Conservation (phyloP, 1,140 invertebrate species). For the Aethina tumida region DNA sequence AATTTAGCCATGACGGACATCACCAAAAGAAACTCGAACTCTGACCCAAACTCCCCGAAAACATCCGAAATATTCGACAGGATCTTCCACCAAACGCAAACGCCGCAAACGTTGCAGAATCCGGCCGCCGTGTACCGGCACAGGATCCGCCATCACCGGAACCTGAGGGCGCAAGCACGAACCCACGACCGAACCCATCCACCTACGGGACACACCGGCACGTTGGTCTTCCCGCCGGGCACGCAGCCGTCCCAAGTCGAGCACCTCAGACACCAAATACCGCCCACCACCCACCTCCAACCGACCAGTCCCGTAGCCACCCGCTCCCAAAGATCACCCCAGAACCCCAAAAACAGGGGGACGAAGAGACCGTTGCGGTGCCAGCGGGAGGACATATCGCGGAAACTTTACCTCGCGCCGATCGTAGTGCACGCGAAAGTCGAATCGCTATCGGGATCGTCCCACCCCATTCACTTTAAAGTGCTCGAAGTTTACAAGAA, state of each 20-base stretch:
- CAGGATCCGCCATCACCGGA: slow-evolving; percentile 12
- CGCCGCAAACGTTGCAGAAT: not conserved
- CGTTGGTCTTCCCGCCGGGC: slow-evolving; percentile 11
- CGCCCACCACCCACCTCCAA: not conserved
- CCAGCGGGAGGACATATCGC: slow-evolving; percentile 24
- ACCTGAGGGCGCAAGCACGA: slow-evolving; percentile 11
- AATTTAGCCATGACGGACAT: slow-evolving; percentile 25
- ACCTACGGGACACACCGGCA: slow-evolving; percentile 14
- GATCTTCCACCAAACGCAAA: not conserved
- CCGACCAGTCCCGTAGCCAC: slow-evolving; percentile 3
- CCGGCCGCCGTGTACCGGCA: slow-evolving; percentile 2
- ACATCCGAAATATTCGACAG: slow-evolving; percentile 8
- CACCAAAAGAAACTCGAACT: slow-evolving; percentile 25
- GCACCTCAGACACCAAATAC: slow-evolving; percentile 1
- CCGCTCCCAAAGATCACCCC: slow-evolving; percentile 22
- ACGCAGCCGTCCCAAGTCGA: too few species aligned
- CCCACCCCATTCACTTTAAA: slow-evolving; percentile 23
- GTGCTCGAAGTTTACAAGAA: slow-evolving; percentile 23
- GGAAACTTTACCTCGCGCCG: slow-evolving; percentile 27
- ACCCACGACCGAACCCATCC: slow-evolving; percentile 1
- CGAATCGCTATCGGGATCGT: slow-evolving; percentile 16
- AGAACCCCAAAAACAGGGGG: slow-evolving; percentile 4
- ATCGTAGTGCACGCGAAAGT: slow-evolving; percentile 27
- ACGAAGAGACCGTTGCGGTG: slow-evolving; percentile 10
- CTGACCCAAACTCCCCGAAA: slow-evolving; percentile 15